Conservation (phyloP, 35 echinoderm and acorn worm genomes). For the Amphiura filiformis region DNA sequence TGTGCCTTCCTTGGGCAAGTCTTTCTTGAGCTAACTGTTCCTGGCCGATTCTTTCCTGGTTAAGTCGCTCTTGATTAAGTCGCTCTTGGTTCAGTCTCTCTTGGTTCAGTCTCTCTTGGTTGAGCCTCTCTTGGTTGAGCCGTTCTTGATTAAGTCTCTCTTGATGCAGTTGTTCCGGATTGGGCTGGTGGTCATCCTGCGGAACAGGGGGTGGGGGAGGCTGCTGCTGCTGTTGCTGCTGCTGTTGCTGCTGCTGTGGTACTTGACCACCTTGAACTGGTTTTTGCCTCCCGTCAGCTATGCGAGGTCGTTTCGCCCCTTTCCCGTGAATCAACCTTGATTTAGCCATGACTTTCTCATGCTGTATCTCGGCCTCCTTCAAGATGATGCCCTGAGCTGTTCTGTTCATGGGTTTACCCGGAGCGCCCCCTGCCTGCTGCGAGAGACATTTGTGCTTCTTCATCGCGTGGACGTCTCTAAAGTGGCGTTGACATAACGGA, state of each 20-base stretch:
- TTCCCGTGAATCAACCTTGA: not conserved
- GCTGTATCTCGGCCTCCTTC: not conserved
- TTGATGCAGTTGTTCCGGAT: not conserved
- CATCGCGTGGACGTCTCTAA: not conserved
- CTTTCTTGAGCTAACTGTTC: not conserved
- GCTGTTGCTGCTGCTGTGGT: not conserved
- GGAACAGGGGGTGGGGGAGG: no score
- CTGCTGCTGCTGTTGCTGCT: not conserved
- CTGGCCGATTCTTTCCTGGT: not conserved
- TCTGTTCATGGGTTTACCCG: not conserved
- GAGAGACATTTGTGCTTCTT: not conserved
- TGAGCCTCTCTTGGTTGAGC: not conserved
- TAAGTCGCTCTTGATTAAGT: not conserved
- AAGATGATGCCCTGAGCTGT: constrained; percentile 1
- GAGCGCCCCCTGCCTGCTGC: not conserved
- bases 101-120: not conserved
- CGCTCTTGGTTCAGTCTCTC: not conserved
- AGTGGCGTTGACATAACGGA: not conserved
- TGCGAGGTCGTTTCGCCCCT: not conserved
- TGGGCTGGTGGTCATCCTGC: not conserved
- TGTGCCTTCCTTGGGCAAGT: not conserved
- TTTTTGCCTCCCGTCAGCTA: not conserved
- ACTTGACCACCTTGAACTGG: not conserved
- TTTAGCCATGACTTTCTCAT: not conserved
- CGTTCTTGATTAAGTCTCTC: not conserved